Conservation (phyloP, 2,888 invertebrate species). For the Emmelina monodactyla region DNA sequence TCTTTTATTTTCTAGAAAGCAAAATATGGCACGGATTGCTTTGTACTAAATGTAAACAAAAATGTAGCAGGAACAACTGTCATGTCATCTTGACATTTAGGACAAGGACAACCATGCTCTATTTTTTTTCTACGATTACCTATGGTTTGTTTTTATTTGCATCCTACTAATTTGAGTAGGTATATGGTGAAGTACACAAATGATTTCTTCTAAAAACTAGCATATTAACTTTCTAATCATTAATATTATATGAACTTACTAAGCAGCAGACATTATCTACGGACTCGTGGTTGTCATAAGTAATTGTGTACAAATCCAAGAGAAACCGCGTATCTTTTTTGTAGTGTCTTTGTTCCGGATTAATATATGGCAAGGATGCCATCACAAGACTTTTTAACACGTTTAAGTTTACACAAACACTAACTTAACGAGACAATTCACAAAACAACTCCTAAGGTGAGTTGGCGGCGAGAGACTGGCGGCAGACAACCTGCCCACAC, state of each 20-base stretch:
- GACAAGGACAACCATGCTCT: slow-evolving; percentile 25
- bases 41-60: slow-evolving; percentile 32
- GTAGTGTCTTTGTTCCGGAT: slow-evolving; percentile 75
- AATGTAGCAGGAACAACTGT: slow-evolving; percentile 16
- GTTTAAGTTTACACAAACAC: slow-evolving; percentile 17
- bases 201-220: no score
- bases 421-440: slow-evolving; percentile 21
- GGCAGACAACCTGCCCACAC: slow-evolving; percentile 37
- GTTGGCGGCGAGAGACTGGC: slow-evolving; percentile 35
- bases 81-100: slow-evolving; percentile 53
- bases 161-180: no score
- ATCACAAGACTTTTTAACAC: slow-evolving; percentile 24
- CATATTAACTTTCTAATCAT: no score
- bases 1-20: slow-evolving; percentile 44
- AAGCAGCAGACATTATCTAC: slow-evolving; percentile 74
- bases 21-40: slow-evolving; percentile 40
- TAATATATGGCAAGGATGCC: slow-evolving; percentile 62
- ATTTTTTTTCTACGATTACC: slow-evolving; percentile 5
- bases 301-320: slow-evolving; percentile 83
- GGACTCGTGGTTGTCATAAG: slow-evolving; percentile 83
- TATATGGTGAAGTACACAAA: no score
- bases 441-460: slow-evolving; percentile 27
- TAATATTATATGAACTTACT: slow-evolving; percentile 50
- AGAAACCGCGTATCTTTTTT: slow-evolving; percentile 88
- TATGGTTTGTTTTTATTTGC: no score